These are phyloP conservation scores for Pristionchus entomophagus DNA, from an alignment of 2,888 invertebrate species.

Conservation along the genomic window DNA sequence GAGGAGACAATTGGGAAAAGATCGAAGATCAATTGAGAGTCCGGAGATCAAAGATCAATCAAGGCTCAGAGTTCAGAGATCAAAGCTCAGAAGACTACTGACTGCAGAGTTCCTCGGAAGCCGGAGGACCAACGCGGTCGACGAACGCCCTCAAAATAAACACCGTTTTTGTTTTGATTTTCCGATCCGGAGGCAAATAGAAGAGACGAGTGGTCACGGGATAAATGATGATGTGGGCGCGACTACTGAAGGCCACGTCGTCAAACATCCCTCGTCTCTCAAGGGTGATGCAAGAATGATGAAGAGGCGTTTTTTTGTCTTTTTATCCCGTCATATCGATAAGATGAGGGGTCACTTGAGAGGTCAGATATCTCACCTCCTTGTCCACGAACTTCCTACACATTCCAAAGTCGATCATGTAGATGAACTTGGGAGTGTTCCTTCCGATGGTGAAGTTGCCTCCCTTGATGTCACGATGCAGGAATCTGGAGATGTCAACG, in stretches of 20 bases:
- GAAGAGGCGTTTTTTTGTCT: no score
- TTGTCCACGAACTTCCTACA: slow-evolving; percentile 52
- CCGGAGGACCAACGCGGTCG: slow-evolving; percentile 57
- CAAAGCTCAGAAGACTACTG: no score
- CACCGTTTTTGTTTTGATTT: no score
- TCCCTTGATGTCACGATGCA: slow-evolving; percentile 54
- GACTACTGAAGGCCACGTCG: no score
- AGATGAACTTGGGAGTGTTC: slow-evolving; percentile 49
- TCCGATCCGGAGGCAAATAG: neutral
- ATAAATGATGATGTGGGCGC: no score
- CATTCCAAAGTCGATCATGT: slow-evolving; percentile 61
- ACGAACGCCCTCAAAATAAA: slow-evolving; percentile 39
- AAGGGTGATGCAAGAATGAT: no score
- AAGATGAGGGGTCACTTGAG: no score
- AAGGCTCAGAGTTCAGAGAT: no score
- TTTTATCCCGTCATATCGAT: no score
- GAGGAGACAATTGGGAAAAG: neutral
- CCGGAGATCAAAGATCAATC: no score
- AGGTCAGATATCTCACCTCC: slow-evolving; percentile 34
- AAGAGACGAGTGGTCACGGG: no score
- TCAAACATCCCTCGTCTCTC: no score
- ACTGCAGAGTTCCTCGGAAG: slow-evolving; percentile 59
- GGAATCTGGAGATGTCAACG: slow-evolving; percentile 29
- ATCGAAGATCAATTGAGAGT: neutral
- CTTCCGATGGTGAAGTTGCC: slow-evolving; percentile 57